Percentiles rank a stretch among this genome's conserved stretches.
Conservation (phyloP, 2,888 invertebrate species). For the Melanchra persicariae region DNA sequence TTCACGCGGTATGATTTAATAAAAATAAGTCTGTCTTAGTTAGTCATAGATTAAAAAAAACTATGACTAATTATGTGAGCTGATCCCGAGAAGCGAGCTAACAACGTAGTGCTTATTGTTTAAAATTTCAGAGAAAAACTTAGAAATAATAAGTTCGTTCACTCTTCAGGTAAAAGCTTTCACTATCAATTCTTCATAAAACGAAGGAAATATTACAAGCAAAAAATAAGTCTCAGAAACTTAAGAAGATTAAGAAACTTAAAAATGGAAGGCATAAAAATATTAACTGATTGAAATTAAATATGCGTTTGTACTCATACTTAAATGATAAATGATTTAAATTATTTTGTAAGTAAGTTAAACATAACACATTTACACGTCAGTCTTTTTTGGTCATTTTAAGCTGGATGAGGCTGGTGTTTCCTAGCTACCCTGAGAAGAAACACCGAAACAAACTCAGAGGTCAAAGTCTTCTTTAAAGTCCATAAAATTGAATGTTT, state of each 20-base stretch:
- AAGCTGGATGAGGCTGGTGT: too few species aligned
- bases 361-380: too few species aligned
- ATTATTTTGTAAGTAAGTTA: too few species aligned
- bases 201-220: background rate
- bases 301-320: background rate
- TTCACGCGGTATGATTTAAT: background rate
- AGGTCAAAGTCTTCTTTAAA: too few species aligned
- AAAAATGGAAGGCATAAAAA: background rate
- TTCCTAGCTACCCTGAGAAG: too few species aligned
- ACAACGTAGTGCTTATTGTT: background rate
- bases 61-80: background rate
- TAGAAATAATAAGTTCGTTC: background rate
- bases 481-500: too few species aligned
- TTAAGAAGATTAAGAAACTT: too few species aligned
- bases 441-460: too few species aligned
- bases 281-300: slow-evolving; percentile 5
- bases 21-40: slow-evolving; percentile 9
- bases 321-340: too few species aligned
- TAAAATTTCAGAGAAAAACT: background rate
- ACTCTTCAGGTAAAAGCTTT: slow-evolving; percentile 12
- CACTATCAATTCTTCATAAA: slow-evolving; percentile 5
- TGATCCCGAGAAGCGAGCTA: slow-evolving; percentile 3
- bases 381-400: too few species aligned
- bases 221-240: background rate
- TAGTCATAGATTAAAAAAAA: too few species aligned